Percentiles rank a stretch among this genome's conserved stretches.
These are phyloP conservation scores for Tenualosa thibaudeaui DNA, from an alignment of 2,797 vertebrate genomes.

Conservation along the genomic window DNA sequence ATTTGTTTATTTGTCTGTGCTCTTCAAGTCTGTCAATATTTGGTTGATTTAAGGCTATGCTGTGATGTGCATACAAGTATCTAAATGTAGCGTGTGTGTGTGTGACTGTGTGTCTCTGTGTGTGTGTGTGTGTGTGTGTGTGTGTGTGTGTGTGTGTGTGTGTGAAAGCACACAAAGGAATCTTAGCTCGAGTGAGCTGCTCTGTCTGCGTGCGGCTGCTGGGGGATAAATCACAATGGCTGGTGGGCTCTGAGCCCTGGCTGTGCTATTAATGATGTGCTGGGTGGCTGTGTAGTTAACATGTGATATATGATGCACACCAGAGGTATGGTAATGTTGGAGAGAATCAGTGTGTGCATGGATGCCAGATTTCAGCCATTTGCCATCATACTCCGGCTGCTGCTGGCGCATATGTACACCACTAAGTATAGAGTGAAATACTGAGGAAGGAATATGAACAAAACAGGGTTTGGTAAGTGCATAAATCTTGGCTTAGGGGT, in stretches of 20 bases:
- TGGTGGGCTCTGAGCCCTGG: neutral
- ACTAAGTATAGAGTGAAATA: neutral
- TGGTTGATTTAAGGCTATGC: constrained; percentile 14
- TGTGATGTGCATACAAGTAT: neutral
- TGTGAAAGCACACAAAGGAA: neutral
- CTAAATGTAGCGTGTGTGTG: neutral
- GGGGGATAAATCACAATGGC: neutral
- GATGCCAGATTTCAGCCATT: neutral
- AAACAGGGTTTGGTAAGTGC: neutral
- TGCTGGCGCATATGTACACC: neutral
- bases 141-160: neutral
- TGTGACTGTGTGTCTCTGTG: too few relatives aligned
- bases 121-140: too few relatives aligned
- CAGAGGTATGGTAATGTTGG: neutral
- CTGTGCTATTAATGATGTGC: neutral
- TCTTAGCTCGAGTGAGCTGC: neutral
- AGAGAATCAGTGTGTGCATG: neutral
- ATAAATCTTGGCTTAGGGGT: neutral
- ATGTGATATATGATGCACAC: constrained; percentile 1
- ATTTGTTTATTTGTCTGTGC: constrained; percentile 32
- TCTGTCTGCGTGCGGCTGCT: neutral
- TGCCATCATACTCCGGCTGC: neutral
- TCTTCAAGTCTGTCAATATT: constrained; percentile 50
- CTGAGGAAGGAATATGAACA: neutral
- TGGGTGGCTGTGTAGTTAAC: constrained; percentile 5